These are phyloP conservation scores for Synergus itoensis DNA, from an alignment of 2,888 invertebrate genomes.

Conservation along the genomic window DNA sequence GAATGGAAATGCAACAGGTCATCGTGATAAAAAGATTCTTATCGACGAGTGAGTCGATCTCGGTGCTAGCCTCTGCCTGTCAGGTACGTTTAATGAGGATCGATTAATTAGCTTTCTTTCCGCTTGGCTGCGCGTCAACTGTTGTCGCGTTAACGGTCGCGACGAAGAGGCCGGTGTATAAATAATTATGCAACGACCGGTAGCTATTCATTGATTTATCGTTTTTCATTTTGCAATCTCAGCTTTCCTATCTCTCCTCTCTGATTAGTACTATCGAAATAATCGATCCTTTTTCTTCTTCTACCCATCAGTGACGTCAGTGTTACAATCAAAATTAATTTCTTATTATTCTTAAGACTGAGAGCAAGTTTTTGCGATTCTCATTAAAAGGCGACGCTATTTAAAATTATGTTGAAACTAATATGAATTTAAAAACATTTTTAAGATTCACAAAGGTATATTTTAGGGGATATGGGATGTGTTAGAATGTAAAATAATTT, in stretches of 20 bases:
- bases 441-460: too few relatives aligned
- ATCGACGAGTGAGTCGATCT: conserved; percentile 15
- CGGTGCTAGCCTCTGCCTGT: conserved; percentile 23
- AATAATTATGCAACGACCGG: conserved; percentile 55
- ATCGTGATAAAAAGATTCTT: conserved; percentile 1
- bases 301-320: conserved; percentile 31
- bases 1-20: conserved; percentile 32
- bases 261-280: conserved; percentile 47
- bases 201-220: conserved; percentile 55
- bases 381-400: too few relatives aligned
- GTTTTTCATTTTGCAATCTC: conserved; percentile 54
- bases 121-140: conserved; percentile 45
- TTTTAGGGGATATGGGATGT: too few relatives aligned
- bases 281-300: conserved; percentile 43
- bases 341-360: conserved; percentile 19
- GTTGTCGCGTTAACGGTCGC: conserved; percentile 48
- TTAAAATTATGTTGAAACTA: neutral
- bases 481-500: too few relatives aligned
- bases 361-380: neutral
- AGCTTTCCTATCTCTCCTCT: conserved; percentile 41
- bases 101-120: conserved; percentile 51
- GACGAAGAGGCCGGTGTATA: conserved; percentile 49
- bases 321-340: conserved; percentile 14
- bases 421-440: too few relatives aligned
- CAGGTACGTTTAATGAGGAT: conserved; percentile 42